Evolutionary conservation across 2,888 invertebrate species (phyloP), one percentile per base, ranked within the genome.

Genomic region (Hydropsyche betteni): DNA sequence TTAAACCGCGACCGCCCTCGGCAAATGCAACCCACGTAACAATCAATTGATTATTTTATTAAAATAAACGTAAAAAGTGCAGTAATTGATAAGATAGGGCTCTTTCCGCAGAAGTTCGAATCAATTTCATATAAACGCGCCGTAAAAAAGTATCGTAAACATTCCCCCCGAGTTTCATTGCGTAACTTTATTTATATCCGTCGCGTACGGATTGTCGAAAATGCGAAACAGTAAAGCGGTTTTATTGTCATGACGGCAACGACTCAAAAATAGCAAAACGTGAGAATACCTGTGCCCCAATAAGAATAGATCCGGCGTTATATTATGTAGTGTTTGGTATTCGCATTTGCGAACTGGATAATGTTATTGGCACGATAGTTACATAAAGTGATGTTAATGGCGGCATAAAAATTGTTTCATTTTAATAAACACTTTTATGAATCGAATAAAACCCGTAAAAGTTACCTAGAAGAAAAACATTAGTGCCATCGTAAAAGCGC

Each of bases 381-480:
- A 61, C 58, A 72, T 72, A 72, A 72, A 72, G 50, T 38, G 24
- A 61, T 55, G 38, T 55, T 72, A 61, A 72, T 72, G 72, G 72
- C 38, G 38, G 24, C 72, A 72, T 72, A 72, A 72, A 72, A 61
- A 72, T 44, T 61, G 33, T 61, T 72, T 64, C 64, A n/a, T 64
- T 64, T 72, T 61, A 61, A 72, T 72, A 72, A 72, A 72, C 72
- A 72, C 44, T 58, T 72, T 50, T 72, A 72, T 72, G 72, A 72
- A 58, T 34, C 64, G 64, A 64, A 64, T 64, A 64, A 64, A 64
- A 64, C 33, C 44, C 34, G 64, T 36, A 64, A 64, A 64, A 64
- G 64, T 64, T 64, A 34, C 64, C 64, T 44, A 44, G 36, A 64
- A 64, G 64, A 64, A 64, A 64, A 64, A 64, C 64, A 64, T 64